Evolutionary conservation across 2,888 invertebrate species (phyloP), one percentile per base, ranked within the genome.

Genomic region (Augiades crinisus): DNA sequence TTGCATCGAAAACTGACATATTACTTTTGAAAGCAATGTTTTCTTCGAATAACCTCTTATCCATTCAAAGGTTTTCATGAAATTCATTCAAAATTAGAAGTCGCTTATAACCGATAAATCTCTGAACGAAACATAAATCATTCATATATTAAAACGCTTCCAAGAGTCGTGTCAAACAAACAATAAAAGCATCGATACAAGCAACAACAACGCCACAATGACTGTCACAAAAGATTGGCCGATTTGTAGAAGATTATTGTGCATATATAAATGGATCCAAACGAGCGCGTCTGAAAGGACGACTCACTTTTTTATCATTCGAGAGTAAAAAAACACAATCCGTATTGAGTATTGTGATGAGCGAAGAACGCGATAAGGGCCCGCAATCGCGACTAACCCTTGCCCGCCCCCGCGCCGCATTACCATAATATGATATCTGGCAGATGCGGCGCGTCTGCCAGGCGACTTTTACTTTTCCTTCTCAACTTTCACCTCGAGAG

Each of bases 401-500:
- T 72, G 65, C 30, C 60, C 62, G 62, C 65, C 69, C 72, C 62
- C 78, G 70, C 72, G 36, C 72, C 61, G 70, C 60, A 80, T 81
- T 81, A 78, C 64, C 81, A 81, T 81, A 83, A 79, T 75, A 72
- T 66, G 75, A 74, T 77, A 79, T 72, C 70, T 63, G 56, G 65
- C 80, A 80, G 79, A 78, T 83, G 82, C 78, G 76, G 61, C 73
- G 63, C 44, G 43, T 51, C 44, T 45, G 37, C 50, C 50, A 44
- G 41, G 36, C 68, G 75, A 86, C 88, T 89, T 88, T 89, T 88
- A 87, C 87, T 89, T 89, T 85, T 72, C 72, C 68, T 68, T 66
- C 72, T 88, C 80, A 88, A 89, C 88, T 89, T 89, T 89, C 88
- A 89, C 88, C 88, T 86, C 79, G 61, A 73, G 70, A 77, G 75